phyloP scores from a whole-genome alignment of 2,797 vertebrate species.

The Alfaro cultratus region DNA sequence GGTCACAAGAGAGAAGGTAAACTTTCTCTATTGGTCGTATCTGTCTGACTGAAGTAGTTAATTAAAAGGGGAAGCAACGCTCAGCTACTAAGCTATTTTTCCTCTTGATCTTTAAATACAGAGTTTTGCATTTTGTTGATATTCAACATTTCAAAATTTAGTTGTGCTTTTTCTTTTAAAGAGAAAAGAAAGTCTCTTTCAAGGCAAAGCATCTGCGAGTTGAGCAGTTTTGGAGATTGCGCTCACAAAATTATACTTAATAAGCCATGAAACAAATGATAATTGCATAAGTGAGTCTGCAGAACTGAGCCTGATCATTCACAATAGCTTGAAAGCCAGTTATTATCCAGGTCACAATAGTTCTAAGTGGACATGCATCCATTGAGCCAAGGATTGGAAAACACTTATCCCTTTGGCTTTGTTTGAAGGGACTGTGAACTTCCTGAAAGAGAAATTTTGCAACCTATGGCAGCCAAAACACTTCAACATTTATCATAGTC shows the following conservation, averaged over 20 bases:
- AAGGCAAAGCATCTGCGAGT: neutral
- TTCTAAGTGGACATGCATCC: neutral
- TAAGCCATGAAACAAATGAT: neutral
- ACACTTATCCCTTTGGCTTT: neutral
- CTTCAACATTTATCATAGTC: neutral
- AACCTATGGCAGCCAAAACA: neutral
- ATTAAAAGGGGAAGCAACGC: neutral
- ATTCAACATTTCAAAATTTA: neutral
- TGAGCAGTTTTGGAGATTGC: neutral
- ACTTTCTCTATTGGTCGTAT: neutral
- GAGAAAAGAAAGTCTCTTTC: neutral
- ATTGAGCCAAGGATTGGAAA: neutral
- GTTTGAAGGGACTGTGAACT: neutral
- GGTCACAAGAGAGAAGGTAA: slow-evolving; percentile 84
- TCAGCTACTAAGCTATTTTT: neutral
- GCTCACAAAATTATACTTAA: neutral
- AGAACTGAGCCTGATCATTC: neutral
- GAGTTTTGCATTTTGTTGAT: neutral
- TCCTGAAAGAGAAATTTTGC: neutral
- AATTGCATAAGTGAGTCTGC: neutral
- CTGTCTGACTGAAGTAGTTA: neutral
- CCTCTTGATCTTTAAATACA: neutral
- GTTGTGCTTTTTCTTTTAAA: neutral
- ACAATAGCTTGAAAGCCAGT: neutral
- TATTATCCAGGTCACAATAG: neutral